These are phyloP conservation scores for Steinernema khuongi DNA, from an alignment of 1,140 invertebrate species.

Conservation along the genomic window DNA sequence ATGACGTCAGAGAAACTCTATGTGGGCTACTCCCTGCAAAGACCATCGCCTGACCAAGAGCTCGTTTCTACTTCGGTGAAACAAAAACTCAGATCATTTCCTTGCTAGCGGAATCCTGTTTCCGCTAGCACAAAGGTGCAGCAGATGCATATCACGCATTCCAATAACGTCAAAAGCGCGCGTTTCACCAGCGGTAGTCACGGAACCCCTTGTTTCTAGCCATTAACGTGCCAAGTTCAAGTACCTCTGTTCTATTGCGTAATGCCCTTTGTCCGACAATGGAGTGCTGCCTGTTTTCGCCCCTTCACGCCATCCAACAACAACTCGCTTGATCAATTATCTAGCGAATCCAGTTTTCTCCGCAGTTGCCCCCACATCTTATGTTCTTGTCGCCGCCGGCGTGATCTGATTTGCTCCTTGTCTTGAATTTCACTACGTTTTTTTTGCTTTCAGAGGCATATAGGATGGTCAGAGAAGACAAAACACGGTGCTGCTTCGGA, in stretches of 20 bases:
- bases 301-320: neutral
- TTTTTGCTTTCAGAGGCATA: neutral
- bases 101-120: too few relatives aligned
- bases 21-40: too few relatives aligned
- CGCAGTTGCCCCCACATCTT: neutral
- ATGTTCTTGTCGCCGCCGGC: neutral
- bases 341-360: neutral
- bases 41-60: too few relatives aligned
- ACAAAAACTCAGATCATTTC: too few relatives aligned
- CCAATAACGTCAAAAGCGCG: too few relatives aligned
- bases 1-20: too few relatives aligned
- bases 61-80: too few relatives aligned
- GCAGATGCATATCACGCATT: too few relatives aligned
- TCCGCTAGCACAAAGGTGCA: too few relatives aligned
- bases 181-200: too few relatives aligned
- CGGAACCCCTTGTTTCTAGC: too few relatives aligned
- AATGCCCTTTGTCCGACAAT: neutral
- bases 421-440: neutral
- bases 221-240: neutral
- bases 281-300: neutral
- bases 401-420: neutral
- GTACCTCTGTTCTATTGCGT: neutral
- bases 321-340: constrained; percentile 4
- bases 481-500: neutral
- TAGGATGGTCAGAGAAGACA: neutral